These are phyloP conservation scores for Meleagris gallopavo DNA, from an alignment of 2,113 vertebrate species.

Conservation along the genomic window DNA sequence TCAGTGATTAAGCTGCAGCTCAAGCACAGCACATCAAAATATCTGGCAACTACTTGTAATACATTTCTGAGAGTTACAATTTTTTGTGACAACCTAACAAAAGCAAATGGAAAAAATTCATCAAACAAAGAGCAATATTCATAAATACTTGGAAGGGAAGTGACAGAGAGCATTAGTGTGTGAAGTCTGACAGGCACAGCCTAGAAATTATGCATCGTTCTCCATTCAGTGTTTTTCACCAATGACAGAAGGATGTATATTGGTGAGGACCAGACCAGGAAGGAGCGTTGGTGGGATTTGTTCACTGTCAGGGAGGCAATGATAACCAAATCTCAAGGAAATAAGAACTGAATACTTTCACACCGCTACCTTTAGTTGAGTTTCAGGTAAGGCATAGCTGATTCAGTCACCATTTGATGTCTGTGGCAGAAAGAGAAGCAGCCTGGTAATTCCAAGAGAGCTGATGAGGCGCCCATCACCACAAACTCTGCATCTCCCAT, in stretches of 20 bases:
- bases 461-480: fast-evolving
- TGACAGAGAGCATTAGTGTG: background rate
- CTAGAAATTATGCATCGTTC: background rate
- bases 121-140: background rate
- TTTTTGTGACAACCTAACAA: constrained; percentile 1
- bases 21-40: background rate
- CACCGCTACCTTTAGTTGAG: background rate
- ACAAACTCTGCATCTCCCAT: background rate
- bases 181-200: background rate
- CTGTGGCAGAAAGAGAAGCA: background rate
- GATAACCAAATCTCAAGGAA: background rate
- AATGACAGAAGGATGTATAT: background rate
- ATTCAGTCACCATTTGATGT: background rate
- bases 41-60: background rate
- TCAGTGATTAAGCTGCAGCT: background rate
- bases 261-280: background rate
- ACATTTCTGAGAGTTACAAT: background rate
- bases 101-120: background rate
- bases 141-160: background rate
- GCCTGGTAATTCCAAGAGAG: background rate
- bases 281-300: background rate
- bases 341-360: background rate
- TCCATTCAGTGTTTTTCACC: background rate
- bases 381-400: background rate
- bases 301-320: background rate